Evolutionary conservation across 92 coral and sea anemone species (phyloP), one percentile per base, ranked within the genome.

Genomic region (Epizoanthus fatuus): DNA sequence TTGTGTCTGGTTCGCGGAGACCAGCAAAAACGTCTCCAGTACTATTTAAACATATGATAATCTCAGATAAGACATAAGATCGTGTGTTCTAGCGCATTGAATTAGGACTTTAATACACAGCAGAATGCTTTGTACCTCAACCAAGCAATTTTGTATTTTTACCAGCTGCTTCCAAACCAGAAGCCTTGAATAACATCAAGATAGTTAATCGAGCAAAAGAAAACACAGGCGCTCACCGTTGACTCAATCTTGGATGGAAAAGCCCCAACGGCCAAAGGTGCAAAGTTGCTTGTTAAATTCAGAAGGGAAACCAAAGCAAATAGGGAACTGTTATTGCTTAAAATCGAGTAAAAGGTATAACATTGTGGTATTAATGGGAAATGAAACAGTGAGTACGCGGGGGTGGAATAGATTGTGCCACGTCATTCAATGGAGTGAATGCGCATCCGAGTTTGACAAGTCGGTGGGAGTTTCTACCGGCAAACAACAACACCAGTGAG

Each of bases 341-440:
- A 77, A 75, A 58, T 3, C 39, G 8, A 77, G 70, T 17, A 44
- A 77, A 77, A 20, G 22, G 44, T 75, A 58, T 44, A 37, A 57
- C 53, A 38, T 57, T 8, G 65, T 5, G 70, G 32, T 12, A 37
- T 58, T 58, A 77, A 60, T 19, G 54, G 57, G 53, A 17, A 77
- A 40, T 42, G 57, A 42, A 77, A 69, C 29, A 5, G 44, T 54
- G 62, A 22, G 63, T 54, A 53, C 14, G 79, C 82, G 82, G 82
- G 82, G 82, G 82, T 60, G 82, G 82, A 20, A 77, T 42, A 19
- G 22, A 19, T 59, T 56, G 38, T 42, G 82, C 82, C 82, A 77
- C 82, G 82, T 77, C 82, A 77, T 76, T 57, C 69, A 59, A 39
- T 59, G 67, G 44, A 42, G 52, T 76, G 69, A 76, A 76, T 77